These are phyloP conservation scores for Achroia grisella DNA, from an alignment of 1,140 invertebrate genomes.

Conservation along the genomic window DNA sequence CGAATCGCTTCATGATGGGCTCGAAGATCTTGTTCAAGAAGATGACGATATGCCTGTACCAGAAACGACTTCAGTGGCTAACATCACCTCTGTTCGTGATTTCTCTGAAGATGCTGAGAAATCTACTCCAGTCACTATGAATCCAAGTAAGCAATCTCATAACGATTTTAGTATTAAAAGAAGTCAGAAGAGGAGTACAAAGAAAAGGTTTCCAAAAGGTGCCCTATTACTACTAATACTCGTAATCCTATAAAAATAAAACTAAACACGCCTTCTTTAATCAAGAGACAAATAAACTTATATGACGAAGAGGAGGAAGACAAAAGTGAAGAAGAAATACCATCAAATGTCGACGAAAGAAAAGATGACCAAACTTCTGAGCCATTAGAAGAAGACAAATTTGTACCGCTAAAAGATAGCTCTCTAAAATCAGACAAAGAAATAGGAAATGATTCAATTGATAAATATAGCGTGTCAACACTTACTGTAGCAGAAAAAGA, in stretches of 20 bases:
- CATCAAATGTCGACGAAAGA: constrained; percentile 11
- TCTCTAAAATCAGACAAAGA: no score
- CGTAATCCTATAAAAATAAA: constrained; percentile 68
- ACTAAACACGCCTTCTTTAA: constrained; percentile 51
- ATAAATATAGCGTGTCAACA: constrained; percentile 2
- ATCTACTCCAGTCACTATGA: no score
- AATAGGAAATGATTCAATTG: no score
- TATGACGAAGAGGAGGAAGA: constrained; percentile 54
- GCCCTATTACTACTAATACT: constrained; percentile 56
- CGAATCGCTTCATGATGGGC: constrained; percentile 18
- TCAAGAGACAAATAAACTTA: constrained; percentile 46
- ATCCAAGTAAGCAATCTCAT: background rate
- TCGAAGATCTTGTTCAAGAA: constrained; percentile 62
- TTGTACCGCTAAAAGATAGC: background rate
- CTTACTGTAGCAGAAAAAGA: no score
- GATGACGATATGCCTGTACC: constrained; percentile 39
- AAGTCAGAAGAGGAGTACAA: constrained; percentile 51
- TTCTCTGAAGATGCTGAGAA: no score
- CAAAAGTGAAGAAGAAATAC: constrained; percentile 19
- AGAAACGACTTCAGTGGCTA: background rate
- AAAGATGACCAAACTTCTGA: constrained; percentile 2
- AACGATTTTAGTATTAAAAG: constrained; percentile 22
- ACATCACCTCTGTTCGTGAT: no score
- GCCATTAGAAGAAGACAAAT: constrained; percentile 11
- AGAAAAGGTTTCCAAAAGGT: constrained; percentile 56